A percentile compares a stretch with the other conserved stretches of the same genome.
Conservation (phyloP, 2,797 vertebrate species). For the Hybognathus amarus region DNA sequence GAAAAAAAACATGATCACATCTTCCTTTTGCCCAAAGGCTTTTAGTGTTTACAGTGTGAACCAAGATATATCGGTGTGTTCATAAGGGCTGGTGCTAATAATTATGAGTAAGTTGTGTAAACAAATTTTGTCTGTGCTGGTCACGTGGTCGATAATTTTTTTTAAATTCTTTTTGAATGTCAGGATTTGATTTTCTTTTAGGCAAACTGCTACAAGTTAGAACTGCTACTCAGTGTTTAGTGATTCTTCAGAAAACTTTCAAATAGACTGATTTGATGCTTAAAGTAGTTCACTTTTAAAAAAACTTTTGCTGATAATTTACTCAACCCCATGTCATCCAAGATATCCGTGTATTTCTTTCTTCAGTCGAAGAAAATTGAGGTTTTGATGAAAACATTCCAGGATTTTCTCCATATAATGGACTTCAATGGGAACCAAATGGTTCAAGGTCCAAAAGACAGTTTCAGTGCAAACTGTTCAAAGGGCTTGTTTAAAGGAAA, state of each 20-base stretch:
- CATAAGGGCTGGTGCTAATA: conserved; percentile 3
- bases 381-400: no score
- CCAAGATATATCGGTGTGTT: conserved; percentile 51
- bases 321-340: no score
- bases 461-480: no score
- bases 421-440: no score
- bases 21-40: conserved; percentile 63
- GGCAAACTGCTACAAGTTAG: not conserved
- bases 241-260: not conserved
- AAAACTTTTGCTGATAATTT: no score
- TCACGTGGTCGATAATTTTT: not conserved
- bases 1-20: conserved; percentile 30
- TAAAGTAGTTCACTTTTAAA: no score
- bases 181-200: not conserved
- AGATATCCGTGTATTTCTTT: no score
- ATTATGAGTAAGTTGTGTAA: conserved; percentile 7
- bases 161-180: not conserved
- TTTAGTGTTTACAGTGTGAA: conserved; percentile 69
- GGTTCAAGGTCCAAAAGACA: no score
- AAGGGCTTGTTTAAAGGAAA: no score
- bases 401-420: no score
- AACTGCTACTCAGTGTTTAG: not conserved
- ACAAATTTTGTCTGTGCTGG: not conserved
- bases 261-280: not conserved
- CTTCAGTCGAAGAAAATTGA: no score